Conservation (phyloP, 2,113 vertebrate species). For the Pachycephala philippinensis region DNA sequence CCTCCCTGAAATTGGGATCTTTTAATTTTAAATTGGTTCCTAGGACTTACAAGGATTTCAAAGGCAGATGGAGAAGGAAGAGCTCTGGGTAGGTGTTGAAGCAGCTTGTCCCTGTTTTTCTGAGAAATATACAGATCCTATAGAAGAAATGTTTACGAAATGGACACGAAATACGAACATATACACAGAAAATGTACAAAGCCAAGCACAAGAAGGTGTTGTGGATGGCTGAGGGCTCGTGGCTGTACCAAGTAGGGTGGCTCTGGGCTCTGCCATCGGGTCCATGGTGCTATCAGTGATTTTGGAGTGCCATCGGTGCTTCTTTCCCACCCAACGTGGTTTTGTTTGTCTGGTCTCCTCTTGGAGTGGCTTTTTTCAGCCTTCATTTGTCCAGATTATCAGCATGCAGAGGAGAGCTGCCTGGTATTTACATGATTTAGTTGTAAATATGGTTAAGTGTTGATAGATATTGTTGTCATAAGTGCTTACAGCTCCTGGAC, state of each 20-base stretch:
- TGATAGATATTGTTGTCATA: slow-evolving; percentile 54
- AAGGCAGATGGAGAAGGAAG: background rate
- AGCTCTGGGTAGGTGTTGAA: background rate
- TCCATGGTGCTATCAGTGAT: background rate
- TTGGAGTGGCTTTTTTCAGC: background rate
- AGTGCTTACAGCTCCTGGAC: slow-evolving; percentile 22
- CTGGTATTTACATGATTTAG: slow-evolving; percentile 50
- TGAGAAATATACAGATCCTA: fast-evolving
- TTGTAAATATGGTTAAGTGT: slow-evolving; percentile 36
- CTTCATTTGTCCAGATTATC: background rate
- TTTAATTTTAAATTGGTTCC: background rate
- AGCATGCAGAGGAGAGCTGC: slow-evolving; percentile 1
- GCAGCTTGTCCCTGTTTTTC: background rate
- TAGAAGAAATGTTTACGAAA: background rate
- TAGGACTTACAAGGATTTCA: background rate
- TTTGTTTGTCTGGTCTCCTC: background rate
- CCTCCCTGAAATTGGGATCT: background rate
- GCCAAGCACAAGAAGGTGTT: fast-evolving
- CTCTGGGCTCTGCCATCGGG: background rate
- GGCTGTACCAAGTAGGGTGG: background rate
- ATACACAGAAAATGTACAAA: background rate
- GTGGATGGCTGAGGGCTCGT: fast-evolving
- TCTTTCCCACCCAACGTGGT: background rate
- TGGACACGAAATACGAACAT: fast-evolving
- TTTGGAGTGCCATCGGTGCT: background rate